Conservation (phyloP, 1,140 invertebrate species). For the Yoshiicerus persimilis region DNA sequence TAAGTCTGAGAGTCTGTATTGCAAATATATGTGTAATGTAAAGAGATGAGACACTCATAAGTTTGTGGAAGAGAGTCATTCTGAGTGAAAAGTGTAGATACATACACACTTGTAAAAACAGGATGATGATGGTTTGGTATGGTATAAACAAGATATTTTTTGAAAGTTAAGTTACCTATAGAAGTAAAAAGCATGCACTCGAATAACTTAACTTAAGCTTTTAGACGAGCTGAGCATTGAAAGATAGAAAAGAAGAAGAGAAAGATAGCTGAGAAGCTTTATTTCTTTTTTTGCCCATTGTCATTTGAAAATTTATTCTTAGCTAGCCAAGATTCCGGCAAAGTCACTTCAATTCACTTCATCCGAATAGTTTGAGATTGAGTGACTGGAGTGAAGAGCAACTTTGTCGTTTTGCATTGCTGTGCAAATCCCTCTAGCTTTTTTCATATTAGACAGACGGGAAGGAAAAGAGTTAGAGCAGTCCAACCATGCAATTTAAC, state of each 20-base stretch:
- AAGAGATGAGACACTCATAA: not conserved
- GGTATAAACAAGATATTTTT: not conserved
- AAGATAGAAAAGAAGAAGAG: not conserved
- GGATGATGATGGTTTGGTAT: not conserved
- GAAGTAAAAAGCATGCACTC: not conserved
- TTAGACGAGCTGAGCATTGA: not conserved
- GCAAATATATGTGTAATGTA: not conserved
- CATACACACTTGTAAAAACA: not conserved
- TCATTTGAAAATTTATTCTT: slow-evolving; percentile 8
- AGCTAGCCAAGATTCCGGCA: not conserved
- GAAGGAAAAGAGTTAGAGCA: not conserved
- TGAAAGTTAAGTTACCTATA: not conserved
- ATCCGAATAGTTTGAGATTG: not conserved
- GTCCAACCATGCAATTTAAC: not conserved
- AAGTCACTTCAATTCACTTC: not conserved
- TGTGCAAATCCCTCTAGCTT: not conserved
- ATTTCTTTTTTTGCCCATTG: slow-evolving; percentile 10
- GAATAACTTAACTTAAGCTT: not conserved
- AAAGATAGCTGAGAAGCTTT: not conserved
- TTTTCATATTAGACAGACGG: not conserved
- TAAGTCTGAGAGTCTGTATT: no score
- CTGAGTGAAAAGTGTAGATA: not conserved
- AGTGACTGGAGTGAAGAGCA: not conserved
- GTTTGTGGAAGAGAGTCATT: not conserved
- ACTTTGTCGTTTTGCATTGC: not conserved